Evolutionary conservation across 2,888 invertebrate species (phyloP), one percentile per base, ranked within the genome.

Genomic region (Hydraecia micacea): DNA sequence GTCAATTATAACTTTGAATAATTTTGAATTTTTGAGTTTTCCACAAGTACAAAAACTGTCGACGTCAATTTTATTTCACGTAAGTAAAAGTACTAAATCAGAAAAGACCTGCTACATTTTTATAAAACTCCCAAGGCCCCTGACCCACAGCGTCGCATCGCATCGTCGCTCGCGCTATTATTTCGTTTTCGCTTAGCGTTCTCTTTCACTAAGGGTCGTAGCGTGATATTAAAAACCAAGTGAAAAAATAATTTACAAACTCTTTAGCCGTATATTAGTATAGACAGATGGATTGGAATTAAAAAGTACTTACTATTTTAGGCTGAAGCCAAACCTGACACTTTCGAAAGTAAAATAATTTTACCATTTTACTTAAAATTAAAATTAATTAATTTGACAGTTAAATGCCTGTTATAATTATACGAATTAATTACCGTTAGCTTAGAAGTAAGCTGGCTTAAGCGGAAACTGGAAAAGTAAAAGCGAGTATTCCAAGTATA

Each of bases 381-480:
- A 65, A 42, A 63, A 65, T 28, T 8, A 18, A 79, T 36, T 42
- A n/a, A 28, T n/a, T 39, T 62, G 13, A 25, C 42, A 63, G 6
- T 36, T 39, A 15, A 71, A 71, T 28, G 52, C 36, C 52, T 70
- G n/a, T n/a, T 36, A 62, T 49, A 73, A 81, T 69, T 65, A 69
- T 36, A 49, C 6, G 9, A 65, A 81, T 71, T 68, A 42, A 72
- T 28, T 63, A 28, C 58, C 4, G 46, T 60, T 46, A n/a, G 65
- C 52, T 73, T 79, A 77, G 13, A 32, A 60, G 42, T 32, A 32
- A 69, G 15, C 55, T 32, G 21, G 28, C 32, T 66, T 73, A 15
- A 62, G 8, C 1, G 58, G 58, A 79, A 84, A 74, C 79, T 74
- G 42, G 69, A 62, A 79, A 83, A 79, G 46, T 83, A 70, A 82